Percentiles rank a stretch among this genome's conserved stretches.
Evolutionary conservation across 2,888 invertebrate species (phyloP).

Genomic region (Mellilla xanthometata): DNA sequence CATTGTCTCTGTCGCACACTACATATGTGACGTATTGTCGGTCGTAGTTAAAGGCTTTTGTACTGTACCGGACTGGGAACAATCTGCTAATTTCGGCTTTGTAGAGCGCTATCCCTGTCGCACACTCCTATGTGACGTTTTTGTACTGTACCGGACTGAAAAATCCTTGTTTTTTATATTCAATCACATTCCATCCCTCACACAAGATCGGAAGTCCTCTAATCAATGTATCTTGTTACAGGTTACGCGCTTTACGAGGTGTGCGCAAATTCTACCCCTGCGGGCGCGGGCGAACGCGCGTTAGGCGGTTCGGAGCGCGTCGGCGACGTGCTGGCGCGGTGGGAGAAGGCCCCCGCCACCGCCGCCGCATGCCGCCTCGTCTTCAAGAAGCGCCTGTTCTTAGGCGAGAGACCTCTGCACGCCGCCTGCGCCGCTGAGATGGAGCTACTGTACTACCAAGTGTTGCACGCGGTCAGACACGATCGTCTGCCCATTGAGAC

Average conservation of each 20-base stretch:
- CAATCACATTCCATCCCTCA: no score
- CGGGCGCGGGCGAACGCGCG: conserved; percentile 87
- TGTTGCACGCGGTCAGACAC: conserved; percentile 93
- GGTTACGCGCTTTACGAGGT: conserved; percentile 97
- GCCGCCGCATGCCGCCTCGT: conserved; percentile 83
- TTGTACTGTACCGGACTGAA: no score
- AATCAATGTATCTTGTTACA: no score
- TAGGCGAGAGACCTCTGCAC: conserved; percentile 70
- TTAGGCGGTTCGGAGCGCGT: conserved; percentile 93
- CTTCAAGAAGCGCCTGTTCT: conserved; percentile 75
- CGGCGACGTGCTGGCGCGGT: conserved; percentile 96
- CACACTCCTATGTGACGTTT: no score
- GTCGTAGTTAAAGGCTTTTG: no score
- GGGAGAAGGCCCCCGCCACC: conserved; percentile 93
- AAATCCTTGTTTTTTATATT: no score
- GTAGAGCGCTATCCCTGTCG: no score
- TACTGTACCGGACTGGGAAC: no score
- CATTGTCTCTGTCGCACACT: no score
- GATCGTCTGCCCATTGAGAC: conserved; percentile 96
- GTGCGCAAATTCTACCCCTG: conserved; percentile 86
- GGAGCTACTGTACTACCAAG: conserved; percentile 96
- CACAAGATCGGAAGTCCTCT: no score
- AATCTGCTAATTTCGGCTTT: no score
- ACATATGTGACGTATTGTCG: no score
- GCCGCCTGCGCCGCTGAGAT: conserved; percentile 91